phyloP scores from a whole-genome alignment of 2,113 vertebrate genomes.

The Cercopithecus mona region DNA sequence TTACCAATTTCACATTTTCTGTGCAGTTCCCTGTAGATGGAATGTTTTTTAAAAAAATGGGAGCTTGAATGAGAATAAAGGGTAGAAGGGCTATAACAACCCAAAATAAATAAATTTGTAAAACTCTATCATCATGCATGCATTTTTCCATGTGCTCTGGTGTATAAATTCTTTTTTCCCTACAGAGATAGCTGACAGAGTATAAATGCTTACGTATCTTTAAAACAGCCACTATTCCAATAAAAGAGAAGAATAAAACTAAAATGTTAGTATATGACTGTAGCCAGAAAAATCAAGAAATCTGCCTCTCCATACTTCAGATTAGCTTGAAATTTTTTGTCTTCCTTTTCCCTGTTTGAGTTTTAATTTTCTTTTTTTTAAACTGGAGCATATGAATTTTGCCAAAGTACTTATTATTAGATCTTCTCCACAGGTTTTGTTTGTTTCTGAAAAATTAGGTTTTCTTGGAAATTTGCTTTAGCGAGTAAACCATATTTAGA shows the following conservation, averaged over 20 bases:
- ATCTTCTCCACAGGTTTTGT: neutral
- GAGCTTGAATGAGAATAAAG: neutral
- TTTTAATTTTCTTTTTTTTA: neutral
- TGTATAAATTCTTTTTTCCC: neutral
- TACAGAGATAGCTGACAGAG: neutral
- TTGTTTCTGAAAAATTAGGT: constrained; percentile 27
- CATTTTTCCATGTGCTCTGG: neutral
- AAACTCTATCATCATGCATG: neutral
- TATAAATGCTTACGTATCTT: neutral
- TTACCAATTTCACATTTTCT: neutral
- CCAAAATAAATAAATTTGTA: neutral
- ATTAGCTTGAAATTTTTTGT: neutral
- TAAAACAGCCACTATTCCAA: neutral
- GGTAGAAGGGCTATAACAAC: neutral
- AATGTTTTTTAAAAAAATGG: neutral
- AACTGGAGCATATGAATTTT: neutral
- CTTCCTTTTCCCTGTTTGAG: neutral
- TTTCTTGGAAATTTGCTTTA: constrained; percentile 33
- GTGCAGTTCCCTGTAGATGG: neutral
- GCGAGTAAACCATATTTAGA: neutral
- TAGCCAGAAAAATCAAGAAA: neutral
- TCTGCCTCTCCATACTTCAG: no score
- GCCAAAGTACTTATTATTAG: neutral
- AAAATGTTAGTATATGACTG: neutral
- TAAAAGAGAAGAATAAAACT: neutral